Base-by-base conservation (phyloP, 2,888 invertebrate species). In the Cinara cedri region DNA sequence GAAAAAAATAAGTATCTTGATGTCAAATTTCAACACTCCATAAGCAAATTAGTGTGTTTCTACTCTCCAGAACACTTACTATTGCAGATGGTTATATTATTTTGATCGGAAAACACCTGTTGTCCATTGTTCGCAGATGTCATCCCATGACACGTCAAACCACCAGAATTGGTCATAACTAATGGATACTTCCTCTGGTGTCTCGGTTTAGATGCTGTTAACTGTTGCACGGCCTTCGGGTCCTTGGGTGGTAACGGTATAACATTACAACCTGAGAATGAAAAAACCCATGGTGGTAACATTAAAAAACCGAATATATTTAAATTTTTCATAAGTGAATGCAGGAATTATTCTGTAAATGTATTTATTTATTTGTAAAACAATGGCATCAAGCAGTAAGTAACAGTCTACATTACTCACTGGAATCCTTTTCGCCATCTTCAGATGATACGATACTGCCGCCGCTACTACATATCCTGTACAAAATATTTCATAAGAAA, bases 161-260 rank as follows among this genome's bases (percentile, higher is more conserved):
- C 24, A 72, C 24, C 13, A 1, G 78, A 24, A 16, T 78, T 78
- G 49, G 93, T 92, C 83, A 93, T 91, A 72, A 94, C 90, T 54
- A 95, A 86, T 0, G 94, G 94, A 87, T 94, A 92, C 85, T 93
- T 94, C 55, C 94, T 88, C 80, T 93, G 92, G 84, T 93, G 93
- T 16, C 93, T 87, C 0, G 91, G 90, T 84, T 92, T 89, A 83
- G 89, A 88, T 0, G 87, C 86, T 81, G 90, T 87, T n/a, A 90
- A 86, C 0, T 88, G 87, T 60, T 84, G 83, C 19, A 85, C 85
- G 84, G 90, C 90, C 34, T 89, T 89, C 26, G 91, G 87, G 84
- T 93, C 93, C 83, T 93, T 88, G 0, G 94, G 93, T 0, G 94
- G 94, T 82, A 95, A 86, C 0, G 94, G 94, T 82, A 94, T 90